Evolutionary conservation across 1,140 invertebrate species (phyloP), one percentile per base, ranked within the genome.

Genomic region (Centruroides sculpturatus): DNA sequence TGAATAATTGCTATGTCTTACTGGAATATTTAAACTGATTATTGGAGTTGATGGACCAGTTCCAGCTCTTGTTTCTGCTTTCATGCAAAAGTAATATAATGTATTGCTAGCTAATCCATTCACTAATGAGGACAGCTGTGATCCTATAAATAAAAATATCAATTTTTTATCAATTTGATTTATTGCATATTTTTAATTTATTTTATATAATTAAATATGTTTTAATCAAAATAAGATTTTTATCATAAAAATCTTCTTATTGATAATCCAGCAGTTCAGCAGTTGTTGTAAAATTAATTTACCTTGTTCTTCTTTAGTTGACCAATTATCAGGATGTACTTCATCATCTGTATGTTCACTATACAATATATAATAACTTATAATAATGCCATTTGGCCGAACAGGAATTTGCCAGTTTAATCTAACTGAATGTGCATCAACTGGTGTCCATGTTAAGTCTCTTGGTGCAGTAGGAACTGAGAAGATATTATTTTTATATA

Each of bases 51-150:
- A 55, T 50, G 73, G 75, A 8, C 81, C 79, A 56, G 73, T 70
- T 12, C 80, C 80, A 41, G 77, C 76, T 62, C 73, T 73, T 9
- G 78, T 81, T 4, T 70, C 72, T 23, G 79, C 81, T 62, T 76
- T 73, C 35, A 82, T 73, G 63, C 75, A 71, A 47, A 82, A 72
- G 51, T 75, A 78, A 62, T 83, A 82, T 34, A 71, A 67, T 54
- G 73, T 74, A 23, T 77, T 76, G 3, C 74, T 69, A 11, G 73
- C 52, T 41, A 82, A 68, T 47, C 71, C 73, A 56, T 57, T 61
- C 4, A 67, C 10, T 9, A 64, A 13, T 36, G 59, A 57, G 0
- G 64, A 56, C 6, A 55, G 23, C 58, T 63, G 61, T 36, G 10
- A 71, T 71, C 53, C 81, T 65, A 64, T 70, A 59, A 47, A 41